These are phyloP conservation scores for Streptopelia turtur DNA, from an alignment of 2,797 vertebrate species.

Conservation along the genomic window DNA sequence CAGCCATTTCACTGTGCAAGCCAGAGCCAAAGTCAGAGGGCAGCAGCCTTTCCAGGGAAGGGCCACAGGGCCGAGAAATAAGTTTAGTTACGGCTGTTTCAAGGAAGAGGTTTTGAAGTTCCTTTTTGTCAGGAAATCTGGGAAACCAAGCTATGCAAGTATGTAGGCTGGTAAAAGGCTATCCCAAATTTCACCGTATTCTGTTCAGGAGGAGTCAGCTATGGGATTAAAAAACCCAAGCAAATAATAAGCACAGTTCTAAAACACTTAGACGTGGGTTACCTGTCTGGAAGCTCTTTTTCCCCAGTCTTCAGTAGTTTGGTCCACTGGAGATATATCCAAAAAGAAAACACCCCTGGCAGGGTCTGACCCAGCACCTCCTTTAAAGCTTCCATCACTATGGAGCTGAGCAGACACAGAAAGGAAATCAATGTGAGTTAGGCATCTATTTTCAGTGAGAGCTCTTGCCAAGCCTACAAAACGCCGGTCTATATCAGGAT, in stretches of 20 bases:
- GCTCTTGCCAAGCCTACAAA: not conserved
- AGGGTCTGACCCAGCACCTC: not conserved
- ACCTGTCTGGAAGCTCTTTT: not conserved
- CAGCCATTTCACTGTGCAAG: not conserved
- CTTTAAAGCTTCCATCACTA: not conserved
- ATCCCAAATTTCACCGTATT: not conserved
- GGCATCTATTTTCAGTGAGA: not conserved
- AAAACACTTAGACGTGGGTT: fast-evolving
- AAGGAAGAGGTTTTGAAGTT: not conserved
- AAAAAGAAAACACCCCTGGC: not conserved
- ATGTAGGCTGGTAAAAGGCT: not conserved
- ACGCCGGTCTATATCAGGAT: not conserved
- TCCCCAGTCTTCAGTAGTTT: not conserved
- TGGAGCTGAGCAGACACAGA: not conserved
- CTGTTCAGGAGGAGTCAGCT: not conserved
- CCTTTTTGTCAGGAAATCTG: not conserved
- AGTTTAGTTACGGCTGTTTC: not conserved
- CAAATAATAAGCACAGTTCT: not conserved
- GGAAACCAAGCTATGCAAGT: not conserved
- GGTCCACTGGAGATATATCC: not conserved
- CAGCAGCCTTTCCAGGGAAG: not conserved
- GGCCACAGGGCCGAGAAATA: not conserved
- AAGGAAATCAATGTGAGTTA: not conserved
- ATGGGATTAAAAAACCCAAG: not conserved
- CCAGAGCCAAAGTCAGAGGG: not conserved